Percentiles rank a stretch among this genome's conserved stretches.
Conservation (phyloP, 1,140 invertebrate genomes). For the Drosophila nigrodunni region DNA sequence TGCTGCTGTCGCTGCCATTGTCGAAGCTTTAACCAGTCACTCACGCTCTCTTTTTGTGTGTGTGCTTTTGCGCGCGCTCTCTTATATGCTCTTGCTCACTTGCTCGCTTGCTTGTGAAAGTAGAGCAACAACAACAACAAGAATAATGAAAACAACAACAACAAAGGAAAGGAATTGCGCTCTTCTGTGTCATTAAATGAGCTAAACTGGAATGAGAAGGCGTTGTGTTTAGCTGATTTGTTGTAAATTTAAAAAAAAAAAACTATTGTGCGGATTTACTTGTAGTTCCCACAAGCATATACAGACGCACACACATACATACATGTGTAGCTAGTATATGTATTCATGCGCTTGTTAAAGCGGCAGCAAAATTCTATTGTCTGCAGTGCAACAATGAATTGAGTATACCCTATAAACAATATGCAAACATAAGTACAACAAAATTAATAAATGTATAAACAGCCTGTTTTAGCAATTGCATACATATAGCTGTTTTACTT, state of each 20-base stretch:
- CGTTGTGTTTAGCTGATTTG: slow-evolving; percentile 22
- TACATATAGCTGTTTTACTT: too few species aligned
- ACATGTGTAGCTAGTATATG: not conserved
- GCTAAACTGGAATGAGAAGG: slow-evolving; percentile 24
- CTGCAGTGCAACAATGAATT: not conserved
- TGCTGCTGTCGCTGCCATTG: not conserved
- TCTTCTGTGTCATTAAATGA: slow-evolving; percentile 21
- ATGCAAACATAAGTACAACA: too few species aligned
- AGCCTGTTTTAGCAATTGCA: too few species aligned
- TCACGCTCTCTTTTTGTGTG: slow-evolving; percentile 34
- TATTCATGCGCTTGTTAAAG: not conserved
- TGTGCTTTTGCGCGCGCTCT: slow-evolving; percentile 5
- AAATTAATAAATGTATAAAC: too few species aligned
- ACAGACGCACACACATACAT: not conserved
- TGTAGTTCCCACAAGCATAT: slow-evolving; percentile 25
- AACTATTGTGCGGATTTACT: slow-evolving; percentile 18
- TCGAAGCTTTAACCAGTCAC: slow-evolving; percentile 28
- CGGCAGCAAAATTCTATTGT: not conserved
- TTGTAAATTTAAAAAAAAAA: slow-evolving; percentile 14
- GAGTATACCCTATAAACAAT: not conserved
- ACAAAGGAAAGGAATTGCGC: not conserved
- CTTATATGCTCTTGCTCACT: slow-evolving; percentile 9
- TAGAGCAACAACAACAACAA: slow-evolving; percentile 54
- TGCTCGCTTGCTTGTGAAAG: slow-evolving; percentile 55
- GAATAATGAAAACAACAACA: slow-evolving; percentile 8